A percentile compares a stretch with the other conserved stretches of the same genome.
Conservation (phyloP, 2,797 vertebrate genomes). For the Chrosomus eos region DNA sequence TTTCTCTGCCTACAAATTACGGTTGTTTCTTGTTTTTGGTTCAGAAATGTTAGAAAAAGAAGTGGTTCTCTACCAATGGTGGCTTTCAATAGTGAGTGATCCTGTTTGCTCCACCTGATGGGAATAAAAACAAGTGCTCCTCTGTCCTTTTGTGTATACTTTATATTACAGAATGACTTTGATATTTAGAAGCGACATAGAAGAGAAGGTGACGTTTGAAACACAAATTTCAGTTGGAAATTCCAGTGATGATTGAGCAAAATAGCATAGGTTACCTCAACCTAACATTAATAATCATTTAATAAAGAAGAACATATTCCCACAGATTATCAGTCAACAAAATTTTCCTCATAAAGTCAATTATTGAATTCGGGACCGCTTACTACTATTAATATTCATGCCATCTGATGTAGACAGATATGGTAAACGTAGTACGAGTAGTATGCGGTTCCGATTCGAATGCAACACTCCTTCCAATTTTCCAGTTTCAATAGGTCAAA, state of each 20-base stretch:
- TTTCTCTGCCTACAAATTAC: constrained; percentile 9
- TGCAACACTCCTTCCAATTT: too few relatives aligned
- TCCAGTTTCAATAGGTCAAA: too few relatives aligned
- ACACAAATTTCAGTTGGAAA: not conserved
- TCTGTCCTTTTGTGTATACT: not conserved
- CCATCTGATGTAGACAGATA: not conserved
- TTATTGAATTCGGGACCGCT: not conserved
- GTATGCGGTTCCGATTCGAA: too few relatives aligned
- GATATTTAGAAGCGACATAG: not conserved
- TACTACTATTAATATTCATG: not conserved
- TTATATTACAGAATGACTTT: not conserved
- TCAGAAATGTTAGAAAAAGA: constrained; percentile 25
- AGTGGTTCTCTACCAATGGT: constrained; percentile 10
- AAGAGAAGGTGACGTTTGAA: too few relatives aligned
- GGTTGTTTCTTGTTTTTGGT: constrained; percentile 18
- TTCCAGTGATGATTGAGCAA: not conserved
- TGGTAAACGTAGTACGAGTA: not conserved
- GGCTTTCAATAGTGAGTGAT: not conserved
- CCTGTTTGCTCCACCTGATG: constrained; percentile 58
- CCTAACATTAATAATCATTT: not conserved
- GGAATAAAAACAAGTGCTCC: constrained; percentile 66
- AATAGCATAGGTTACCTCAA: not conserved
- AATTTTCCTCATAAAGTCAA: not conserved
- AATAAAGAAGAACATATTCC: not conserved
- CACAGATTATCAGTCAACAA: not conserved